phyloP scores from a whole-genome alignment of 2,113 vertebrate species.

The Elachura formosa region DNA sequence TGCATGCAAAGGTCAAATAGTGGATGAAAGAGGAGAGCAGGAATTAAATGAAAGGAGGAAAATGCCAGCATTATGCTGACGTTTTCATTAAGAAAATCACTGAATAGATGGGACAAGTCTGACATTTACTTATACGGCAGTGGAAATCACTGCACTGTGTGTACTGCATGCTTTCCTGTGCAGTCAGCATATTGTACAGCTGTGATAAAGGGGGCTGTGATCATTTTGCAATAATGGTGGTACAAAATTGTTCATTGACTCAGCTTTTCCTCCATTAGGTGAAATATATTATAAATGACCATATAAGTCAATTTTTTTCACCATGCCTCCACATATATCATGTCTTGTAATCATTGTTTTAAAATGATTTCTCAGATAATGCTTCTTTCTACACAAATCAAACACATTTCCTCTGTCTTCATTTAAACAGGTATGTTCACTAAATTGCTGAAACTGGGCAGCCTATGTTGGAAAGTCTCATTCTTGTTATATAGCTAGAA shows the following conservation, averaged over 20 bases:
- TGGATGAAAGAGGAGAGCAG: not conserved
- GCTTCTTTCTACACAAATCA: not conserved
- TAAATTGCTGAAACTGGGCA: not conserved
- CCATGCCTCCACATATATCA: not conserved
- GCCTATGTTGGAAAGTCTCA: not conserved
- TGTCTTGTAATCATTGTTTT: not conserved
- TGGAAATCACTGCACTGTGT: not conserved
- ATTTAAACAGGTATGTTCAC: not conserved
- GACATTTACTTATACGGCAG: constrained; percentile 38
- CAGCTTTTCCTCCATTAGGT: not conserved
- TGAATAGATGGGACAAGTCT: constrained; percentile 26
- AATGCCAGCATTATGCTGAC: constrained; percentile 44
- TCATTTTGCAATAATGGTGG: not conserved
- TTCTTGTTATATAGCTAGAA: not conserved
- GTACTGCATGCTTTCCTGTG: constrained; percentile 22
- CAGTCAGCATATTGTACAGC: constrained; percentile 39
- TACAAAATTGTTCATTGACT: constrained; percentile 14
- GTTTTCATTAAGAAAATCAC: constrained; percentile 66
- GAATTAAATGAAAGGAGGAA: constrained; percentile 48
- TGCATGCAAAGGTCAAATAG: constrained; percentile 34
- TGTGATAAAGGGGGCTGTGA: constrained; percentile 21
- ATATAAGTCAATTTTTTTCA: not conserved
- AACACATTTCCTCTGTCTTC: not conserved
- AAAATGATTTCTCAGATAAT: not conserved
- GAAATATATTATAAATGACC: not conserved